Conservation (phyloP, 2,888 invertebrate genomes). For the Nineta flava region DNA sequence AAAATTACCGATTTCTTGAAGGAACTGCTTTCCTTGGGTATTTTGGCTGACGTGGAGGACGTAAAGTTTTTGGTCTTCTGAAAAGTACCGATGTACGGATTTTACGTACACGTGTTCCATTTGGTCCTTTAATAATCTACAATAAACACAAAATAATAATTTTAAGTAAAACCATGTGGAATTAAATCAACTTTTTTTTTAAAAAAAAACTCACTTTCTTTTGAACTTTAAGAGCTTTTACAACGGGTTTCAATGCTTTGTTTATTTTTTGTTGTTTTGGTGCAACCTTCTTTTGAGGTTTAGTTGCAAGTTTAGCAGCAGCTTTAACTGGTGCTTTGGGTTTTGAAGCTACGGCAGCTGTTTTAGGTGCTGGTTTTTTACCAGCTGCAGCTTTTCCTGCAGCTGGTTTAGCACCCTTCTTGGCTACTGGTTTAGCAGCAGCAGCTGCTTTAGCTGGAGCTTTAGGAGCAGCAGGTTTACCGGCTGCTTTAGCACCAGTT, state of each 20-base stretch:
- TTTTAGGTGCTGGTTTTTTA: conserved; percentile 23
- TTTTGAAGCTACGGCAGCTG: conserved; percentile 30
- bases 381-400: conserved; percentile 29
- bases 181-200: conserved; percentile 14
- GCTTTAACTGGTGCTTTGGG: conserved; percentile 31
- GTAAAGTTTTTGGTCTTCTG: conserved; percentile 85
- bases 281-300: conserved; percentile 36
- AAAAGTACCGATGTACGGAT: conserved; percentile 93
- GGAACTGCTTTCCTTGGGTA: conserved; percentile 93
- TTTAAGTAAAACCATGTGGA: conserved; percentile 10
- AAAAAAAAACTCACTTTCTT: conserved; percentile 46
- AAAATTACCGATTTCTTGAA: conserved; percentile 65
- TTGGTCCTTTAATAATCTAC: conserved; percentile 78
- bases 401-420: conserved; percentile 15
- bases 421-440: not conserved
- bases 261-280: conserved; percentile 37
- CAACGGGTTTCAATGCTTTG: conserved; percentile 30
- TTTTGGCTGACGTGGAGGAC: conserved; percentile 80
- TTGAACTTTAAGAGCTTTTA: conserved; percentile 72
- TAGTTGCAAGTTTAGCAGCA: conserved; percentile 35
- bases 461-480: conserved; percentile 33
- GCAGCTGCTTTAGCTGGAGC: conserved; percentile 28
- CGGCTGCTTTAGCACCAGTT: conserved; percentile 22
- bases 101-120: conserved; percentile 76
- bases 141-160: conserved; percentile 16